Base-by-base conservation (phyloP, 2,113 vertebrate species). In the Connochaetes taurinus region DNA sequence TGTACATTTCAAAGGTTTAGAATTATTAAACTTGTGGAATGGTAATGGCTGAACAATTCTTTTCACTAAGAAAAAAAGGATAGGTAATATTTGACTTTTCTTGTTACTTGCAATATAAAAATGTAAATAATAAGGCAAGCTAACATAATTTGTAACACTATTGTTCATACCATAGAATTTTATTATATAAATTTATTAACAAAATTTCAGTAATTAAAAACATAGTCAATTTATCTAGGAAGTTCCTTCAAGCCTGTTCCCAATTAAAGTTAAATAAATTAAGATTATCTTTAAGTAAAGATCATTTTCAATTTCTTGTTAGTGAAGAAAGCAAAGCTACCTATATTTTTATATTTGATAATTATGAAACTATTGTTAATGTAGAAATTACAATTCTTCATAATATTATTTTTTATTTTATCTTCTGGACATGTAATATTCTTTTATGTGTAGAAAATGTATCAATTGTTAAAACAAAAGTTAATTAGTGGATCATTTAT, bases 231-330 rank as follows among this genome's bases (percentile, higher is more conserved):
- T 84, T 95, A 64, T 87, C 29, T 94, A 23, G 27, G 60, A 98
- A 91, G 14, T 92, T 95, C 47, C 97, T 97, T 94, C 21, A 98
- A 98, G 96, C 52, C 74, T 98, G 95, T 95, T 98, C 25, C n/a
- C 7, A 97, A 89, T 98, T 98, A 98, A 98, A 98, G 27, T 94
- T 6, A 97, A 98, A 96, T 97, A 0, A 96, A 95, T 97, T 93
- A 97, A 97, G 67, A 94, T 83, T 74, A 67, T 91, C 47, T 81
- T 71, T 87, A 47, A 95, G 93, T 14, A 94, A 98, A 98, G 97
- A n/a, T 45, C 14, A n/a, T 55, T 98, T 96, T 92, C 21, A 97
- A 95, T 96, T 83, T 71, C 58, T 97, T 97, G n/a, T 95, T 97
- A 95, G 4, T 92, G 94, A 98, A 89, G 76, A 95, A 98, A 96